Conservation (phyloP, 2,888 invertebrate genomes). For the Dynastes hyllus region DNA sequence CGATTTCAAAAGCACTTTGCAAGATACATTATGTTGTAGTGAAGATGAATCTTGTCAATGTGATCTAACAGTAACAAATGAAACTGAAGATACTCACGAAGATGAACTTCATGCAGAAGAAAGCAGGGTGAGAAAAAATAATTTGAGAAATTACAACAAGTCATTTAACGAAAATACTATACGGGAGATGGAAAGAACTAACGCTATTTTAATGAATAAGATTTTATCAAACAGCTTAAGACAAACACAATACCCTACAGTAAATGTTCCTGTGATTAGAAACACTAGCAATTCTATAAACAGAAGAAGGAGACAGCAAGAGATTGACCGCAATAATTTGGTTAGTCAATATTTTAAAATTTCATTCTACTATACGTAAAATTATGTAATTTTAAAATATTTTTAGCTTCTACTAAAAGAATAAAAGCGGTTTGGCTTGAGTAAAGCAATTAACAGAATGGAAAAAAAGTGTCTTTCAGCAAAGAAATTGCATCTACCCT, state of each 20-base stretch:
- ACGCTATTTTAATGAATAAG: constrained; percentile 60
- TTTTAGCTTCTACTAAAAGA: constrained; percentile 54
- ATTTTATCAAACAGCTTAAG: constrained; percentile 59
- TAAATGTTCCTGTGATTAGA: constrained; percentile 50
- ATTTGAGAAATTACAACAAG: constrained; percentile 53
- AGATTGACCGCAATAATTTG: constrained; percentile 62
- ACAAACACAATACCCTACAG: constrained; percentile 53
- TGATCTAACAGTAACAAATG: background rate
- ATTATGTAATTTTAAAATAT: background rate
- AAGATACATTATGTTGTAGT: constrained; percentile 28
- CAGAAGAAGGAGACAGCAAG: constrained; percentile 59
- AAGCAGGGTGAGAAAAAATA: constrained; percentile 15
- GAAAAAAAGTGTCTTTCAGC: too few relatives aligned
- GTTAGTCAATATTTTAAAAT: constrained; percentile 53
- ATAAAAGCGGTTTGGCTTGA: constrained; percentile 60
- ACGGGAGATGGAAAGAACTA: constrained; percentile 60
- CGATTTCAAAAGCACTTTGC: constrained; percentile 2
- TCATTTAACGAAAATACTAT: constrained; percentile 59
- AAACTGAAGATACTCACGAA: constrained; percentile 9
- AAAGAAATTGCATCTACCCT: too few relatives aligned
- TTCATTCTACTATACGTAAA: background rate
- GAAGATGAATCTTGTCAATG: constrained; percentile 41
- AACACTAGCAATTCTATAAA: constrained; percentile 59
- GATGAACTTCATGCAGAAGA: constrained; percentile 40
- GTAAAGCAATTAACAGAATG: constrained; percentile 45